Evolutionary conservation across 2,797 vertebrate species (phyloP), one percentile per base, ranked within the genome.

Genomic region (Betta splendens): DNA sequence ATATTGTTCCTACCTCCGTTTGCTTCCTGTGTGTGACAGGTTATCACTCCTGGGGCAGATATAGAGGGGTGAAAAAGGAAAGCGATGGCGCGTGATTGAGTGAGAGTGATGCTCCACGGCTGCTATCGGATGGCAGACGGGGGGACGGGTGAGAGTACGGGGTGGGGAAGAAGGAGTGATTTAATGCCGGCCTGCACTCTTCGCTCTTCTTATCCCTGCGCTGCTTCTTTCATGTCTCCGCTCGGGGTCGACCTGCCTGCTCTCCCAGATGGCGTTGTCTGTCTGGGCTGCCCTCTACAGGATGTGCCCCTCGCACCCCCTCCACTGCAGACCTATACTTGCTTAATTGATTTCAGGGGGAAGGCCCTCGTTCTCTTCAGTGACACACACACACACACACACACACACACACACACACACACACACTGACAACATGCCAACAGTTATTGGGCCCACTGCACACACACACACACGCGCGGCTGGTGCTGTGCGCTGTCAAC

Each of bases 261-360:
- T 84, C 82, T 84, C 88, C 84, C 94, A 96, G 93, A 94, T 96
- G 93, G 89, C 93, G 92, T 91, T 94, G 92, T 95, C 94, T 92
- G 87, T 96, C 92, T 53, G 62, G 68, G 59, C 72, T 55, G 83
- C 72, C 86, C 89, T 80, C 50, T 80, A 65, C 84, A 92, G 92
- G 93, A 94, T 92, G 90, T 89, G 76, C 81, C 85, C 83, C 77
- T 79, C 83, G 78, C 67, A 66, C 69, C 85, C 78, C 69, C 78
- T 75, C 64, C 57, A 46, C 75, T 64, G 61, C 80, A 86, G 81
- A 59, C 81, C 74, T 88, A 68, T 72, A 85, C 83, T 81, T 53
- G 16, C 51, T 58, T 87, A 95, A 97, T 95, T 96, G 93, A 97
- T 96, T 95, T 94, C 91, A 91, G 91, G 89, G 93, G 69, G 72